Evolutionary conservation across 2,797 vertebrate genomes (phyloP), one percentile per base, ranked within the genome.

Genomic region (Lutjanus campechanus): DNA sequence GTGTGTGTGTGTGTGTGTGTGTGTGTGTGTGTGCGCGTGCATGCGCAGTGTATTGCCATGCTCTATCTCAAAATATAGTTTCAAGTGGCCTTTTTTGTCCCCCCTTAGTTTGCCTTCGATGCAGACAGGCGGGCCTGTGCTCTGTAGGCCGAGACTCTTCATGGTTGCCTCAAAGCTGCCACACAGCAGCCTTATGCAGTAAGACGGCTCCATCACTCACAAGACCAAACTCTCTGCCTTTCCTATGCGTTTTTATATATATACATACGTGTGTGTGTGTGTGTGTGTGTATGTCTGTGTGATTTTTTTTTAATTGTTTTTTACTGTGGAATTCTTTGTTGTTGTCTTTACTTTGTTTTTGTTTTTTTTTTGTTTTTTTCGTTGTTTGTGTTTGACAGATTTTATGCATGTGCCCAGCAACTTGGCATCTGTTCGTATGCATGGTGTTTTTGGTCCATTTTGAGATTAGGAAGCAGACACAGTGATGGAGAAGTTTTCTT

Each of bases 41-140:
- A 19, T 66, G 71, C 6, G 51, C 25, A 69, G 15, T 44, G 9
- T 77, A 40, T 73, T 49, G 29, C 56, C 70, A 62, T 71, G 64
- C 40, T 51, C 36, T 17, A 0, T 82, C 55, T 85, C 16, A 69
- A 77, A 77, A 66, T 84, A 70, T 90, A 44, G 54, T 89, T 89
- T 86, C 16, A 82, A 88, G 90, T 91, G 92, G 86, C 88, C 91
- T 92, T 93, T 93, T 87, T 55, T 36, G 40, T 11, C 43, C 40
- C 29, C 41, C 11, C 49, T 85, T 40, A 29, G 71, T 84, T 87
- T 71, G 83, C 76, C 86, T 86, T 72, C 0, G 47, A n/a, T 68
- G 83, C 85, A 91, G 76, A 83, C 71, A 51, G 84, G 60, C 55
- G 7, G 71, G 76, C 73, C 78, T 79, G 75, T 60, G 67, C 55